These are phyloP conservation scores for Phoenicopterus ruber DNA, from an alignment of 2,113 vertebrate genomes.

Conservation along the genomic window DNA sequence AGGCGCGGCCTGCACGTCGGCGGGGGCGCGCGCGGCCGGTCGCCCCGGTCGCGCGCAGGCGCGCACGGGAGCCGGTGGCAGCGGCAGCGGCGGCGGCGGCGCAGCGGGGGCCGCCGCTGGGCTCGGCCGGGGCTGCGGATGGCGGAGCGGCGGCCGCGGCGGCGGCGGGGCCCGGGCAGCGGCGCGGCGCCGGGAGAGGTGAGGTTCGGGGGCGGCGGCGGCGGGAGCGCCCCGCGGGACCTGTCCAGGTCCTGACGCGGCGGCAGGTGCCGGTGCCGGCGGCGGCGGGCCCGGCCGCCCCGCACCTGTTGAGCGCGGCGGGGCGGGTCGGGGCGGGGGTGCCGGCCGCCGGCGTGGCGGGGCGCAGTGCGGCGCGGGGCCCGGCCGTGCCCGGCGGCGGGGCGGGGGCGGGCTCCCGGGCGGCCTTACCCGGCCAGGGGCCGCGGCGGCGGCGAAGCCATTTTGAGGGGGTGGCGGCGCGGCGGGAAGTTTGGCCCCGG, in stretches of 20 bases:
- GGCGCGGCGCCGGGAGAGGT: neutral
- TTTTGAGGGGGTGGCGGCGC: neutral
- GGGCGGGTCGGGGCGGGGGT: neutral
- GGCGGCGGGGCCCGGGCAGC: neutral
- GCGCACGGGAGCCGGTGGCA: neutral
- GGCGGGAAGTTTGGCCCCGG: neutral
- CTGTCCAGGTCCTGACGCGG: neutral
- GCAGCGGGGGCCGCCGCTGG: neutral
- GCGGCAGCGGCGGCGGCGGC: neutral
- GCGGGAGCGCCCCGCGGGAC: neutral
- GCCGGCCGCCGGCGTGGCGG: neutral
- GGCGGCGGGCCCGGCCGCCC: neutral
- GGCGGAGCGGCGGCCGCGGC: neutral
- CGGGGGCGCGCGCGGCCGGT: neutral
- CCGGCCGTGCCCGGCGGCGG: neutral
- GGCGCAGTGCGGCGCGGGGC: neutral
- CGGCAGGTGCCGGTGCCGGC: neutral
- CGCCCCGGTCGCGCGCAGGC: neutral
- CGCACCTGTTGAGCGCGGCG: neutral
- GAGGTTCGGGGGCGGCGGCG: neutral
- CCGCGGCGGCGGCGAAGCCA: neutral
- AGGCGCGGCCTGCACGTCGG: neutral
- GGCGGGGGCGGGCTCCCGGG: neutral
- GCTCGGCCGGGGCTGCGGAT: neutral
- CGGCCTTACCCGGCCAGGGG: neutral